These are phyloP conservation scores for Polydrusus cervinus DNA, from an alignment of 2,888 invertebrate species.

Conservation along the genomic window DNA sequence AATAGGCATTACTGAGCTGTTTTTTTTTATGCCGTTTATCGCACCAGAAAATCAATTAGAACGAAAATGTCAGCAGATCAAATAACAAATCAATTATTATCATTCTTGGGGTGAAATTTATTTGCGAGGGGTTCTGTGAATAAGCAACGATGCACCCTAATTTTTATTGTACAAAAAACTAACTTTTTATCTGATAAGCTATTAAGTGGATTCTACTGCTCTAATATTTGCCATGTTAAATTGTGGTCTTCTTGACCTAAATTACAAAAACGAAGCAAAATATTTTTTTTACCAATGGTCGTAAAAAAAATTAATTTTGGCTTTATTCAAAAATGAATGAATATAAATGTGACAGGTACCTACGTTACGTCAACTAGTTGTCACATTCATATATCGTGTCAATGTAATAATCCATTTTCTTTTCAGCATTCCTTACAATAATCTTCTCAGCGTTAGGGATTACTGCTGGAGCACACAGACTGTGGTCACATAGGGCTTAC, in stretches of 20 bases:
- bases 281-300: no score
- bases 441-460: slow-evolving; percentile 87
- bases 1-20: neutral
- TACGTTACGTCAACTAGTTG: neutral
- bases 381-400: no score
- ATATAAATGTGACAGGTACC: neutral
- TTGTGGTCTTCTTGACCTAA: no score
- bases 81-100: slow-evolving; percentile 30
- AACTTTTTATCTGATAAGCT: no score
- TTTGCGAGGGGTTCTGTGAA: neutral
- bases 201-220: no score
- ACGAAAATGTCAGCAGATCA: slow-evolving; percentile 26
- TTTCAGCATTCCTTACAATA: slow-evolving; percentile 76
- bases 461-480: slow-evolving; percentile 86
- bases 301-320: no score
- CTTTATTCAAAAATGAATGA: no score
- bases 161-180: no score
- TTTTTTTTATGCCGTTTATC: neutral
- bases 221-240: no score
- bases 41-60: slow-evolving; percentile 17
- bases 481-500: slow-evolving; percentile 88
- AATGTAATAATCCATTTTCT: no score
- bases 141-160: neutral
- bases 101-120: neutral
- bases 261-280: no score